Evolutionary conservation across 2,888 invertebrate species (phyloP).

Genomic region (Julus scandinavius): DNA sequence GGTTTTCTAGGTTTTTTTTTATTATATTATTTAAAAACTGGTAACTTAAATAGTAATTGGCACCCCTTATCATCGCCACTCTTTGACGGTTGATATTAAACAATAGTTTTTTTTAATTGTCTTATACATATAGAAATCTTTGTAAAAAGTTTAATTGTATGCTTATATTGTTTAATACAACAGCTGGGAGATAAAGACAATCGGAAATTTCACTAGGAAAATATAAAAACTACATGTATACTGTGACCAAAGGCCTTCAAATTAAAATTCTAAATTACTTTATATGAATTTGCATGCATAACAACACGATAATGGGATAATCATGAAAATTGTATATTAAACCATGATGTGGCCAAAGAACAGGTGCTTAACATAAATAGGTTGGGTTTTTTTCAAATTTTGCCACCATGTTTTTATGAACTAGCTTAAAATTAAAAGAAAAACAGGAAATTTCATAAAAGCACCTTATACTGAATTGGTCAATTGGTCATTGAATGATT

Average conservation of each 20-base stretch:
- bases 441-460: no score
- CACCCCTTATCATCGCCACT: not conserved
- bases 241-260: constrained; percentile 7
- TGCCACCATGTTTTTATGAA: no score
- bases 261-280: not conserved
- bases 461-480: no score
- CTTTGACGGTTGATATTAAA: not conserved
- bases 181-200: constrained; percentile 24
- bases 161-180: not conserved
- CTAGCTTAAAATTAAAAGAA: not conserved
- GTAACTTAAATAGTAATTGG: not conserved
- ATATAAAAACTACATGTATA: not conserved
- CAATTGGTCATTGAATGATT: no score
- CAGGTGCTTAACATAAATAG: not conserved
- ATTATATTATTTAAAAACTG: no score
- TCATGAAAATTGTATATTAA: not conserved
- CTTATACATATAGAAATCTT: not conserved
- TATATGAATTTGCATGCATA: not conserved
- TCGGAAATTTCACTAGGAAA: not conserved
- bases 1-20: not conserved
- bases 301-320: not conserved
- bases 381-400: not conserved
- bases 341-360: not conserved
- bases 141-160: not conserved
- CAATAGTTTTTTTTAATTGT: not conserved